These are phyloP conservation scores for Promerops cafer DNA, from an alignment of 2,113 vertebrate species.

Conservation along the genomic window DNA sequence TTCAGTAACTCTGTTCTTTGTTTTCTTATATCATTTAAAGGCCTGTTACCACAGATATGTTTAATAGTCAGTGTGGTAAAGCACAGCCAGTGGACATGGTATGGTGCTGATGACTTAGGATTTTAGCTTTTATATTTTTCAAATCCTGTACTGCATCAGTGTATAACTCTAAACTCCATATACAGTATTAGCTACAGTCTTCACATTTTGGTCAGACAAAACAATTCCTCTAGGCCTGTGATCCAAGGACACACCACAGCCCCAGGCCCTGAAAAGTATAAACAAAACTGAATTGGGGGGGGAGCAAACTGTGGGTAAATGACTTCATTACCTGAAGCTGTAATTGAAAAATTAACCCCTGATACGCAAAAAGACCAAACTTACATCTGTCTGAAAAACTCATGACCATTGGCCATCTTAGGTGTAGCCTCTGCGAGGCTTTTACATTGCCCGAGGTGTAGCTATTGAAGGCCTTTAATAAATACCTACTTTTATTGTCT, in stretches of 20 bases:
- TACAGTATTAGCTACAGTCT: neutral
- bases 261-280: neutral
- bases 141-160: neutral
- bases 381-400: neutral
- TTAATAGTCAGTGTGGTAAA: neutral
- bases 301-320: neutral
- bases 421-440: neutral
- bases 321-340: neutral
- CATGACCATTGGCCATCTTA: fast-evolving
- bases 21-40: neutral
- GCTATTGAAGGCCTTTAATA: neutral
- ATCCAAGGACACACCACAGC: neutral
- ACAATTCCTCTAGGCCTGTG: neutral
- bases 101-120: neutral
- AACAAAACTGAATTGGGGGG: neutral
- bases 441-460: neutral
- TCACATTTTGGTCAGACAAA: neutral
- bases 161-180: neutral
- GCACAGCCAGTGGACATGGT: neutral
- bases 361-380: neutral
- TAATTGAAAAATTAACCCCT: neutral
- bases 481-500: neutral
- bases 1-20: conserved; percentile 51
- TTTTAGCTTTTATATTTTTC: neutral
- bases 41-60: neutral